Base-by-base conservation (phyloP, 2,888 invertebrate genomes). In the Aleiodes testaceus region DNA sequence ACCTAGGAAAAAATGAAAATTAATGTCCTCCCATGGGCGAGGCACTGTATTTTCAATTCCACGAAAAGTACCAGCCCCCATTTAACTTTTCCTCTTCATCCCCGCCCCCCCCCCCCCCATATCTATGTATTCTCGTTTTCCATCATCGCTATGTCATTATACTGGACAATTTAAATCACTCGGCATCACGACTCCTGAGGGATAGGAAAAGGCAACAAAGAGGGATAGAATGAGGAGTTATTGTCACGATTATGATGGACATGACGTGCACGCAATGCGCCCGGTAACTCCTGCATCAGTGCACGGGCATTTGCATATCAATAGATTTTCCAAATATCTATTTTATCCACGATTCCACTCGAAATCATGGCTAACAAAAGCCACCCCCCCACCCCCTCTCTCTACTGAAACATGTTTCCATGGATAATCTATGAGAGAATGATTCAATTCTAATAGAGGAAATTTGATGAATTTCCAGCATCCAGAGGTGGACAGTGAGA, bases 211-310 rank as follows among this genome's bases (percentile, higher is more conserved):
- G 47, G 47, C 36, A 36, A 36, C 11, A 36, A 9, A 9, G 36
- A 36, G 36, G 11, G 36, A 0, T 26, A 26, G 36, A 36, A 2
- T 9, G 7, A 36, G 36, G 36, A 36, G 36, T 36, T 36, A 36
- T 30, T 45, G 5, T 20, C 63, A 22, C 22, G 12, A 45, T 6
- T 45, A 16, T 45, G 63, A 63, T 63, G 63, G 44, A 63, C 18
- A 63, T 63, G 63, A 63, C 63, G 63, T 45, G 63, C 63, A 63
- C 63, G 63, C 63, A 63, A 63, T 20, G 9, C 36, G 11, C 9
- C 16, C 16, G 47, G 18, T 63, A 20, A 63, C 45, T 63, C 45
- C 36, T 20, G 45, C 45, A 22, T 45, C 63, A 63, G 20, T 63
- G 63, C 26, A 20, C 55, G 3, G 2, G 20, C 45, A 63, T 63